Evolutionary conservation across 2,888 invertebrate species (phyloP), one percentile per base, ranked within the genome.

Genomic region (Rotaria sp.): DNA sequence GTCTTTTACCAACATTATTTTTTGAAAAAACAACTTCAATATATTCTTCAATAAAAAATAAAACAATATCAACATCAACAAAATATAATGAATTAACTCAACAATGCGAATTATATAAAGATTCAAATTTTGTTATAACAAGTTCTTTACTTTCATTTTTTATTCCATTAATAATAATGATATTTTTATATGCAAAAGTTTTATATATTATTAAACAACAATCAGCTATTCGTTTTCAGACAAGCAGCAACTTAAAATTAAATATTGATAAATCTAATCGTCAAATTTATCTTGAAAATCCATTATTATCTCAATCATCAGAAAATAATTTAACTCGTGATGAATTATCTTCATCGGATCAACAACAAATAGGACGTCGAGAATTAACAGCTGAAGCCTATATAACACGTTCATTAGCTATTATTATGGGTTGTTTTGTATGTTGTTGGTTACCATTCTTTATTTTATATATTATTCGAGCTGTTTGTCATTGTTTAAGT

Each of bases 391-490:
- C 90, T 4, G 91, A 91, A 87, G 89, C 90, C 86, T 88, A 90
- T 48, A 91, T 91, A 75, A 91, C 91, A 30, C 90, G 91, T 87
- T 88, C 91, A 13, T 91, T 91, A 91, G 90, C 90, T 30, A 89
- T 91, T 85, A 90, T 91, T 85, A 91, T 91, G 88, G 90, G 90
- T 2, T 90, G 89, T 87, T 91, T 91, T 88, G 89, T 90, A 67
- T 89, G 90, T 35, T 91, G 91, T 88, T 91, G 91, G 91, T 89
- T 91, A 87, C 91, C 91, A 30, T 91, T 91, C 88, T 89, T 91
- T n/a, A 89, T 90, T 85, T 90, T 91, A 89, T 91, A 91, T 87
- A 88, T 90, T 18, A 89, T 90, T 38, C 88, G 90, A 57, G 90
- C 90, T 87, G 86, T 88, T 26, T 89, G 89, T 85, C 85, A 87